Base-by-base conservation (phyloP, 1,140 invertebrate species). In the Contarinia nasturtii region DNA sequence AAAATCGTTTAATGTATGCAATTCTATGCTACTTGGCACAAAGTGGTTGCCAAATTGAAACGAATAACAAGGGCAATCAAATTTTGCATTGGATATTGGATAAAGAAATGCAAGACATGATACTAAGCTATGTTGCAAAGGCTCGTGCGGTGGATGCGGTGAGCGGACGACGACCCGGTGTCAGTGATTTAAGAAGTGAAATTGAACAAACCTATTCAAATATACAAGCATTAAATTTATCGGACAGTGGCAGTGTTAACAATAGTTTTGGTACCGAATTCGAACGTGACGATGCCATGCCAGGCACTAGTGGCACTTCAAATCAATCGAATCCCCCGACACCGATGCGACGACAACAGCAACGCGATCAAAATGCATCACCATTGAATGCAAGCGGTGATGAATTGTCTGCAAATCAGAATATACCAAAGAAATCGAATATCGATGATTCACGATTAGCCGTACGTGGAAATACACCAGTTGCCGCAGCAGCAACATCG, bases 11-110 rank as follows among this genome's bases (percentile, higher is more conserved):
- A n/a, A 73, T 72, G 43, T 67, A 76, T 49, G 71, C 79, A 10
- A 72, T 86, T 20, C 74, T 79, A 4, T 80, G 79, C 56, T 85
- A 76, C 61, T 64, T 86, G 33, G 74, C 77, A 11, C 69, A 76
- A 51, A 69, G 74, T 52, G 80, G 80, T 2, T 77, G 76, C 42
- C 70, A 74, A 53, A 65, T 81, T 8, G 73, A 74, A 11, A 61
- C 69, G 0, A 71, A 71, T 38, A 88, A 89, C 57, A 61, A 61
- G 45, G 57, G 60, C 34, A 54, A 61, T 0, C 64, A 59, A 52
- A 60, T 63, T 45, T 60, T 62, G 19, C 59, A 62, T 37, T 63
- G 58, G 61, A 61, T 63, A n/a, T 58, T 58, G 12, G 60, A 64
- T 49, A 53, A 52, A 37, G 56, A 58, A 33, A 55, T 60, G n/a